phyloP scores from a whole-genome alignment of 2,888 invertebrate genomes.

The Phasia obesa region DNA sequence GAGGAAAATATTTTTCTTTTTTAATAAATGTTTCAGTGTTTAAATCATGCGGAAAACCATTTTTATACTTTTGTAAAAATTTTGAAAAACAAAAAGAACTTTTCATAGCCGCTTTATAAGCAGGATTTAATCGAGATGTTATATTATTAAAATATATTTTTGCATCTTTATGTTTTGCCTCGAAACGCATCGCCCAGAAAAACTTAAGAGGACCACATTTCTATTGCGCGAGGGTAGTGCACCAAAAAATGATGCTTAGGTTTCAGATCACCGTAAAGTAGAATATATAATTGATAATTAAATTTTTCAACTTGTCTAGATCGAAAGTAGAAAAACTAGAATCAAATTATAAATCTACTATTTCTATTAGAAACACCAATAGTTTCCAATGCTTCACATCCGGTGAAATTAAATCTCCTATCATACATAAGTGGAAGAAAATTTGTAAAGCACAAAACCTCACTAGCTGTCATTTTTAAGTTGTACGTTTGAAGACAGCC shows the following conservation, averaged over 20 bases:
- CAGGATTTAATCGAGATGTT: conserved; percentile 10
- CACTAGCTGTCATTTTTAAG: conserved; percentile 71
- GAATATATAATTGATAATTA: conserved; percentile 57
- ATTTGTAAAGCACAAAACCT: conserved; percentile 64
- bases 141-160: conserved; percentile 53
- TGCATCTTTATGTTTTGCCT: conserved; percentile 57
- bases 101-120: conserved; percentile 54
- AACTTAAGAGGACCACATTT: conserved; percentile 66
- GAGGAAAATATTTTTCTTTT: conserved; percentile 56
- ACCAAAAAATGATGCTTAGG: conserved; percentile 66
- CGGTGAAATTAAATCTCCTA: conserved; percentile 69
- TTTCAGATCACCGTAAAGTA: conserved; percentile 59
- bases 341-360: conserved; percentile 58
- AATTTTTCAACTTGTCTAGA: conserved; percentile 47
- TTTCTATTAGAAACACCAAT: conserved; percentile 52
- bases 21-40: conserved; percentile 60
- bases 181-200: conserved; percentile 59
- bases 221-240: conserved; percentile 63
- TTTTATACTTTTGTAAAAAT: conserved; percentile 60
- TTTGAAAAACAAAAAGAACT: conserved; percentile 57
- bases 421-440: conserved; percentile 61
- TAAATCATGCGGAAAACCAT: conserved; percentile 53
- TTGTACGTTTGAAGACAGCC: conserved; percentile 63
- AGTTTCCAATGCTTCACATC: conserved; percentile 63
- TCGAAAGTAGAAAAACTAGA: conserved; percentile 54